Evolutionary conservation across 2,797 vertebrate genomes (phyloP), one percentile per base, ranked within the genome.

Genomic region (Numenius phaeopus): DNA sequence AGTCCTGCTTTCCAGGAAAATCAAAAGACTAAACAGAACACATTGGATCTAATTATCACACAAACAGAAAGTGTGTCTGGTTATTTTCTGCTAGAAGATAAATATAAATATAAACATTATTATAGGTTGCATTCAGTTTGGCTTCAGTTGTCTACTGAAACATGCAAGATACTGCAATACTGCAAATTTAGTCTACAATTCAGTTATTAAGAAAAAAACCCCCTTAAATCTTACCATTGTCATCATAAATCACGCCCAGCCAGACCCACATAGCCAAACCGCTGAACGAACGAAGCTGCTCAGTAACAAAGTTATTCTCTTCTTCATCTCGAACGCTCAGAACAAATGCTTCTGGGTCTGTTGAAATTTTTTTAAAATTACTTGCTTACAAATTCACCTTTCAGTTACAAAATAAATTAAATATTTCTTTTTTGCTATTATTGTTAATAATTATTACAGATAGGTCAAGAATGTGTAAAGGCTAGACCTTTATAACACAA

Each of bases 281-380:
- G 22, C 97, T 95, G 96, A 99, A 99, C 1, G 98, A 98, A 29
- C 93, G 47, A 58, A 99, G 99, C 75, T 99, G 98, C 55, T 98
- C 97, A 75, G 62, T 97, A 85, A 99, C 98, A 71, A 99, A 99
- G 50, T 97, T 81, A 55, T 99, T 99, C 97, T 99, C 99, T 37
- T 98, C 97, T 73, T 98, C 98, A 92, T 99, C 98, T 90, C 99
- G 98, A 97, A 99, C 98, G 30, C 96, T 99, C 39, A 99, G 97
- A 96, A 99, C 97, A 79, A 98, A 98, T 22, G 99, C 98, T n/a
- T 97, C 94, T 3, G 94, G 55, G 96, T 99, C 99, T 99, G 98
- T 97, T 75, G 89, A 95, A 96, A 76, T 5, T 52, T 55, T 92
- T 77, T 59, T 47, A 11, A 42, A 42, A 37, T 79, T 76, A 86